These are phyloP conservation scores for Glossophaga mutica DNA, from an alignment of 2,797 vertebrate genomes.

Conservation along the genomic window DNA sequence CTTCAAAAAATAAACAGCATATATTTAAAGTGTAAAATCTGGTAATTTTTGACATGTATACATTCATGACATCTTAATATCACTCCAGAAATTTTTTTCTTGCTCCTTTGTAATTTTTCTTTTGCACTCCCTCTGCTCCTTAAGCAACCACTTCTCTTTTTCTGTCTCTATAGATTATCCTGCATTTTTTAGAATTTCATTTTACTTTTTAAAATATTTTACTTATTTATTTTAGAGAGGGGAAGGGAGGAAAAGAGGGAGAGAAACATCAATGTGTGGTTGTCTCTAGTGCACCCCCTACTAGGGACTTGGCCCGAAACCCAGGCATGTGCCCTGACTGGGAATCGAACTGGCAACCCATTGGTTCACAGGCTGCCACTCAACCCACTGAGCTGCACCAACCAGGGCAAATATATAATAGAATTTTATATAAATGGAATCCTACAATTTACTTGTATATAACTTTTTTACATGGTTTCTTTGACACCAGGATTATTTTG, in stretches of 20 bases:
- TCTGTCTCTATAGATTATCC: neutral
- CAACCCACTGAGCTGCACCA: too few relatives aligned
- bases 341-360: too few relatives aligned
- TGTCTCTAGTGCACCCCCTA: too few relatives aligned
- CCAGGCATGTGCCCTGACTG: too few relatives aligned
- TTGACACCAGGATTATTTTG: neutral
- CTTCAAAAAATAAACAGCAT: neutral
- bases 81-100: neutral
- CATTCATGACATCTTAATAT: neutral
- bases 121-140: neutral
- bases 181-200: neutral
- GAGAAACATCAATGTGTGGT: too few relatives aligned
- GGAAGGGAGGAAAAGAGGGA: too few relatives aligned
- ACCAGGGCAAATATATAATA: neutral
- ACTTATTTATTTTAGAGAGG: too few relatives aligned
- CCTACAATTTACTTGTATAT: neutral
- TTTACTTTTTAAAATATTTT: neutral
- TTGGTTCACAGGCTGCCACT: too few relatives aligned
- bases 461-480: neutral
- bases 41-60: neutral
- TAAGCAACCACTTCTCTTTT: neutral
- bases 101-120: neutral
- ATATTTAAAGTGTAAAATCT: neutral
- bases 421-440: constrained; percentile 1
- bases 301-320: too few relatives aligned